Conservation (phyloP, 2,888 invertebrate species). For the Erebia palarica region DNA sequence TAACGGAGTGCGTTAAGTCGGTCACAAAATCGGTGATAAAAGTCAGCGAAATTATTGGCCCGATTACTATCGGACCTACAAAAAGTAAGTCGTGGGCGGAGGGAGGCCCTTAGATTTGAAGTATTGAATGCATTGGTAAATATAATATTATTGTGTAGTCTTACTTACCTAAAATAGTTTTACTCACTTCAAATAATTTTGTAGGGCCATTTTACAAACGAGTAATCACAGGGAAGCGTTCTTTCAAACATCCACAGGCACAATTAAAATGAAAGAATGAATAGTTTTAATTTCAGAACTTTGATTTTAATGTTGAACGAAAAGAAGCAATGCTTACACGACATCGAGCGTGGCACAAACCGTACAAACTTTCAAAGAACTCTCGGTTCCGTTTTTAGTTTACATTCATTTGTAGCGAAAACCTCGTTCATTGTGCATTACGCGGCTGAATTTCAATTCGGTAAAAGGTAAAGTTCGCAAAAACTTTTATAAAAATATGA, state of each 20-base stretch:
- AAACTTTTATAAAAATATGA: slow-evolving; percentile 3
- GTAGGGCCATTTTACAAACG: neutral
- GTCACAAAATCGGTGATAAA: too few relatives aligned
- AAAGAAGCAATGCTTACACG: slow-evolving; percentile 17
- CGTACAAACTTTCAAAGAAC: slow-evolving; percentile 19
- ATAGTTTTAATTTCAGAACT: slow-evolving; percentile 19
- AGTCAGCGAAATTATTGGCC: too few relatives aligned
- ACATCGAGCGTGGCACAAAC: slow-evolving; percentile 13
- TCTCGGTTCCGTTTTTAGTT: slow-evolving; percentile 19
- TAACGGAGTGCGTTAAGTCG: too few relatives aligned
- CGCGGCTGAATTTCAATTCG: slow-evolving; percentile 7
- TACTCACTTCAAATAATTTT: neutral
- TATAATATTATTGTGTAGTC: too few relatives aligned
- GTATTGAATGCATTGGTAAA: too few relatives aligned
- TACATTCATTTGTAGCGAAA: slow-evolving; percentile 15
- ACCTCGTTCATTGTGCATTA: slow-evolving; percentile 18
- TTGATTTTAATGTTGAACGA: slow-evolving; percentile 19
- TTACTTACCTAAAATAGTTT: too few relatives aligned
- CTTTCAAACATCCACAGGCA: neutral
- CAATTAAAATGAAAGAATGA: slow-evolving; percentile 5
- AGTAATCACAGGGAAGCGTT: neutral
- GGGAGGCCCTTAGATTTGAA: too few relatives aligned
- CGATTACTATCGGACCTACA: too few relatives aligned
- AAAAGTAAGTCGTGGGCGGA: too few relatives aligned
- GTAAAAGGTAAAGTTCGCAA: slow-evolving; percentile 1